A percentile compares a stretch with the other conserved stretches of the same genome.
Evolutionary conservation across 2,888 invertebrate genomes (phyloP).

Genomic region (Acronicta alni): DNA sequence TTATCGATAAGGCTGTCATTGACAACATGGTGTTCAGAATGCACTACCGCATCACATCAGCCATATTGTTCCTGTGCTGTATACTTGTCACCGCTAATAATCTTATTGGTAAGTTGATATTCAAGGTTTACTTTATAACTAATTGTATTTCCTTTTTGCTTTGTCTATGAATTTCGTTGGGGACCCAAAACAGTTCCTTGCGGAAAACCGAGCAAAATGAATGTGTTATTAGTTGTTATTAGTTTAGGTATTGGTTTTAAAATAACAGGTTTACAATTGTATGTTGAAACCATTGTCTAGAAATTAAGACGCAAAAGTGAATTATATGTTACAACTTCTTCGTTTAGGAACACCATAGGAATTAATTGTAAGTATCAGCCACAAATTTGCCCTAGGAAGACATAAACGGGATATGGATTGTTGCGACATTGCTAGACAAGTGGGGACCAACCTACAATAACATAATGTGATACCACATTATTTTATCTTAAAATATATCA

Average conservation of each 20-base stretch:
- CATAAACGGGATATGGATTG: conserved; percentile 49
- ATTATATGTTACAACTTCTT: background rate
- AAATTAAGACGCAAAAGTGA: too few species aligned
- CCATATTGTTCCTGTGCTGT: conserved; percentile 95
- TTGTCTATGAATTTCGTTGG: background rate
- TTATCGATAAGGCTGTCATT: conserved; percentile 96
- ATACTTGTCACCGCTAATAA: conserved; percentile 97
- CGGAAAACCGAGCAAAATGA: background rate
- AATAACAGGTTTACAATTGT: too few species aligned
- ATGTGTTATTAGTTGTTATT: too few species aligned
- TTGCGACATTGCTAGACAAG: conserved; percentile 39
- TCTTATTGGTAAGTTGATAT: conserved; percentile 93
- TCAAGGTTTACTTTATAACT: background rate
- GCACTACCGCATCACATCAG: conserved; percentile 96
- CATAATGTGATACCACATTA: too few species aligned
- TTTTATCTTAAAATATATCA: conserved; percentile 25
- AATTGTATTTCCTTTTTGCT: too few species aligned
- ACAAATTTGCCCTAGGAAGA: conserved; percentile 41
- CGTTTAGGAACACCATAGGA: conserved; percentile 9
- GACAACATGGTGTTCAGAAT: conserved; percentile 97
- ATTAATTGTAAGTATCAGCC: conserved; percentile 34
- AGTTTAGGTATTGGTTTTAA: too few species aligned
- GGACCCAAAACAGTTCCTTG: background rate
- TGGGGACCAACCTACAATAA: conserved; percentile 32
- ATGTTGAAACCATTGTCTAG: too few species aligned